Percentiles rank a stretch among this genome's conserved stretches.
Evolutionary conservation across 2,113 vertebrate species (phyloP).

Genomic region (Aegotheles bennettii): DNA sequence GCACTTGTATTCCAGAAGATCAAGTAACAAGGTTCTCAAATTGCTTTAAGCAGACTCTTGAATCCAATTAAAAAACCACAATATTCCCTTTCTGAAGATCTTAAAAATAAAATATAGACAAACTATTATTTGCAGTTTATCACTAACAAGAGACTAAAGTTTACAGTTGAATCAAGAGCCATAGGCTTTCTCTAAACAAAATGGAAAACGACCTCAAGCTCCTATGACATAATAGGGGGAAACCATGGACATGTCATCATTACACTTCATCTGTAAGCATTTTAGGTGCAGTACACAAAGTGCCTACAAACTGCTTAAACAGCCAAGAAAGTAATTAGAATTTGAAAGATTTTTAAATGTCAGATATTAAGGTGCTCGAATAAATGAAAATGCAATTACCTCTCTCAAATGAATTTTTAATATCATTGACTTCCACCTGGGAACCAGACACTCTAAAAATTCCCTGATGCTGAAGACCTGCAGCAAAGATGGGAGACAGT

Average conservation of each 20-base stretch:
- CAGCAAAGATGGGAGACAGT: neutral
- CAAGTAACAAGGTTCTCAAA: neutral
- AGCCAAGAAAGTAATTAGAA: constrained; percentile 5
- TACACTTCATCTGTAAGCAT: neutral
- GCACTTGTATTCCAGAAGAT: neutral
- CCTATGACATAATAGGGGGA: neutral
- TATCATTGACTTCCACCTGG: constrained; percentile 98
- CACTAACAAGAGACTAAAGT: neutral
- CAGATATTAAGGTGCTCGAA: neutral
- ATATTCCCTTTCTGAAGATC: neutral
- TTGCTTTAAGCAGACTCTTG: neutral
- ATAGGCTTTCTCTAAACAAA: neutral
- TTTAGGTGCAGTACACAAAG: neutral
- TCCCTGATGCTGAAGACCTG: constrained; percentile 98
- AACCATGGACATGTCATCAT: neutral
- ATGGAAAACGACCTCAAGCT: neutral
- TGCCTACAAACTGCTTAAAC: neutral
- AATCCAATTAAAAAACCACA: neutral
- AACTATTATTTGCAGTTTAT: neutral
- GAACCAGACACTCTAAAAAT: constrained; percentile 97
- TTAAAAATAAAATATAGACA: neutral
- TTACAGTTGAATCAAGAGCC: neutral
- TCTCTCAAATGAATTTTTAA: constrained; percentile 99
- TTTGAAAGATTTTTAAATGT: neutral
- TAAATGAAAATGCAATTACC: constrained; percentile 74